Percentiles rank a stretch among this genome's conserved stretches.
Conservation (phyloP, 2,888 invertebrate species). For the Ariolimax columbianus region DNA sequence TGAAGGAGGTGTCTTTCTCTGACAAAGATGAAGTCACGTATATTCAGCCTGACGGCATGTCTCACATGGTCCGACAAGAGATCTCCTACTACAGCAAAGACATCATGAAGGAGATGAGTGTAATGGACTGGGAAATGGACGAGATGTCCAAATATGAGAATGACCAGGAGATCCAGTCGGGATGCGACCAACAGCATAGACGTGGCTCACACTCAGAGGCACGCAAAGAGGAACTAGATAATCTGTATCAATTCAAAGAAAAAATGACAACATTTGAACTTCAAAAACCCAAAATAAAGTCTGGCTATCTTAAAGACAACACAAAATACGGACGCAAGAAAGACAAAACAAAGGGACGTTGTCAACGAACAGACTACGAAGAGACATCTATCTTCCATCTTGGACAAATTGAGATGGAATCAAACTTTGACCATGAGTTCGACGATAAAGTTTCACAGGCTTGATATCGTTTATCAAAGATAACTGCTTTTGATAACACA, state of each 20-base stretch:
- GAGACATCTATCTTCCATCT: conserved; percentile 40
- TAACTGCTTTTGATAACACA: neutral
- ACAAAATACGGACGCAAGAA: neutral
- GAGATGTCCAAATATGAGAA: conserved; percentile 33
- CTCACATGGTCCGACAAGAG: conserved; percentile 24
- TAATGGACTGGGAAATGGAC: conserved; percentile 47
- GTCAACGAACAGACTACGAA: neutral
- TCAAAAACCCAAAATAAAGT: neutral
- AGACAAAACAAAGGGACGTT: conserved; percentile 1
- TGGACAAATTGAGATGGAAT: conserved; percentile 13
- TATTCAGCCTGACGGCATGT: conserved; percentile 27
- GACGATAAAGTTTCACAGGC: conserved; percentile 32
- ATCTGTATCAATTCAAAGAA: conserved; percentile 27
- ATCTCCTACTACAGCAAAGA: conserved; percentile 44
- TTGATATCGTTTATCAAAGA: neutral
- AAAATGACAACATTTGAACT: neutral
- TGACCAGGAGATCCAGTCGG: neutral
- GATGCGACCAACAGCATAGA: neutral
- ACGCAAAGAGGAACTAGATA: conserved; percentile 3
- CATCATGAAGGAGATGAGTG: conserved; percentile 50
- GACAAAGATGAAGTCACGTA: conserved; percentile 34
- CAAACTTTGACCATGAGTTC: conserved; percentile 1
- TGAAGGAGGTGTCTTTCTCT: conserved; percentile 31
- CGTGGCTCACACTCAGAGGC: neutral
- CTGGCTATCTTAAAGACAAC: neutral